Evolutionary conservation across 2,888 invertebrate species (phyloP), one percentile per base, ranked within the genome.

Genomic region (Pristionchus maxplancki): DNA sequence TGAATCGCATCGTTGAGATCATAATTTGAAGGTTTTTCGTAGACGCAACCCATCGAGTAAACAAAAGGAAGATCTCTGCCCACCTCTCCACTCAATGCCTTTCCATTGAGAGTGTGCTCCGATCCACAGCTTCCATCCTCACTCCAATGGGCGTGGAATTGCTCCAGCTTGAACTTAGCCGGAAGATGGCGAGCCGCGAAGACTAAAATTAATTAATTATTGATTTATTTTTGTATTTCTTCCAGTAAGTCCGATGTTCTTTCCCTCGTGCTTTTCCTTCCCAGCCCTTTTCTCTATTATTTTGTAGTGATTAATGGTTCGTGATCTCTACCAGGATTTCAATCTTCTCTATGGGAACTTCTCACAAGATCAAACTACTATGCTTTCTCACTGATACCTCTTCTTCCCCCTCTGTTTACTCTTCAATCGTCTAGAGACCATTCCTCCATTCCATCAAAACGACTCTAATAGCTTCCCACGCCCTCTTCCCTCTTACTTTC

Each of bases 111-210:
- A 20, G 89, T 84, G 89, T 94, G 94, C 89, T 94, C 94, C 13
- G 93, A 92, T 24, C 94, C 94, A 82, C 92, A 90, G 50, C 88
- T 90, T 13, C 91, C 89, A 81, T 93, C 89, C 48, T 90, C 87
- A 62, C 92, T 92, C 94, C 94, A 94, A 89, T 94, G 94, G 53
- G 92, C 92, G 89, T 94, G 94, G 89, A 94, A 93, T 89, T 94
- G 94, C 85, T 91, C 92, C 83, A 94, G 88, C 67, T 91, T 90
- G 88, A 90, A 93, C 28, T 85, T 89, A 8, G 89, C 90, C 3
- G 88, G 90, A 20, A 91, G 86, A 84, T 91, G 91, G 5, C 89
- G 84, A 28, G 90, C 91, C 11, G 87, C 71, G 62, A 91, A 90
- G 50, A 87, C 67, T 82, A 53, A 81, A 58, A 40, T 28, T 88